Base-by-base conservation (phyloP, 1,140 invertebrate species). In the Paraescarpia echinospica region DNA sequence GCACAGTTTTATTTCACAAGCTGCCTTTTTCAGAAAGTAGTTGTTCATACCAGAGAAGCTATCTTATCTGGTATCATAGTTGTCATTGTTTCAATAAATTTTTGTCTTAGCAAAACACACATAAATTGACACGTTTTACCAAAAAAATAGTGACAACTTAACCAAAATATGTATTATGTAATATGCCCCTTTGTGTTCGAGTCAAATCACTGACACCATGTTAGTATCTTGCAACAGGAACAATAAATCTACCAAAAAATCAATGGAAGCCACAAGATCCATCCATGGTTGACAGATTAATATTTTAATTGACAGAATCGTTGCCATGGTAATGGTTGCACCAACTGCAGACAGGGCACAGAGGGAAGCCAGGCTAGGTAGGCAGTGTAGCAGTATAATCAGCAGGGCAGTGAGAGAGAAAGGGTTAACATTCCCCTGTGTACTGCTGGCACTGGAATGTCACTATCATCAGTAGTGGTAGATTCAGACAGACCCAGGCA, bases 181-280 rank as follows among this genome's bases (percentile, higher is more conserved):
- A 14, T 77, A 77, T 77, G 0, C 14, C 22, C 59, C 59, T 77
- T 77, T 77, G 59, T 77, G 22, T 31, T 77, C 59, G 22, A 77
- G 8, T 77, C 59, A 31, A 77, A 12, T 77, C 27, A 27, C 59
- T 27, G 48, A 77, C 59, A 77, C 59, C 59, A 31, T 31, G 27
- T 77, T 77, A 77, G 2, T 31, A 77, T 77, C 59, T 77, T 18
- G 8, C 59, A 77, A 77, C 59, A 18, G 22, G 59, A 77, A 77
- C 59, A 77, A 77, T 77, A 77, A 77, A 77, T 77, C 59, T 77
- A 77, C n/a, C n/a, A 77, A 77, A 77, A 77, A 77, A 77, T 77
- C 59, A 77, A 77, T 77, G 59, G 22, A 77, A 77, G 27, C 59
- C 59, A 77, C 59, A 77, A 77, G 59, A 77, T 31, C 59, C 59